These are phyloP conservation scores for Coilia nasus DNA, from an alignment of 2,797 vertebrate species.

Conservation along the genomic window DNA sequence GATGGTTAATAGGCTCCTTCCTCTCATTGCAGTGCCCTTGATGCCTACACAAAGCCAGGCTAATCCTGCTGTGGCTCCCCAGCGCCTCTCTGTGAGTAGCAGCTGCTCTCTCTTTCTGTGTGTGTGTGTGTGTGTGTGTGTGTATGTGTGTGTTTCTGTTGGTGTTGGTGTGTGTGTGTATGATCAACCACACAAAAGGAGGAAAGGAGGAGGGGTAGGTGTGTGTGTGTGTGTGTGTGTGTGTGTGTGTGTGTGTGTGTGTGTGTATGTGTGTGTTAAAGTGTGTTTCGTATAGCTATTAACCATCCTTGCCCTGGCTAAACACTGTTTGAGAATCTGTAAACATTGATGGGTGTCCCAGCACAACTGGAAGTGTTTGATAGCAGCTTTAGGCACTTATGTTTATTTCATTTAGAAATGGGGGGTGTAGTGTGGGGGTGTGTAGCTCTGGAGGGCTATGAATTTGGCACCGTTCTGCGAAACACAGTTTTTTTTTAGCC, in stretches of 20 bases:
- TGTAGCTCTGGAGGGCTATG: not conserved
- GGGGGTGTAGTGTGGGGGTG: slow-evolving; percentile 40
- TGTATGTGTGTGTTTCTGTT: slow-evolving; percentile 48
- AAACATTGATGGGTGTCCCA: slow-evolving; percentile 76
- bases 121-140: slow-evolving; percentile 61
- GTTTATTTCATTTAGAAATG: slow-evolving; percentile 54
- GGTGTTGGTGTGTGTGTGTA: not conserved
- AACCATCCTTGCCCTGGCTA: slow-evolving; percentile 70
- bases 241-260: slow-evolving; percentile 46
- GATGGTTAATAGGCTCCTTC: slow-evolving; percentile 35
- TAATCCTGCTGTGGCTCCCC: slow-evolving; percentile 82
- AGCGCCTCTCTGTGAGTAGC: slow-evolving; percentile 87
- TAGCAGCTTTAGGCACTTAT: slow-evolving; percentile 79
- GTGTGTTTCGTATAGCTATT: slow-evolving; percentile 79
- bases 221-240: slow-evolving; percentile 62
- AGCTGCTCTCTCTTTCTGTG: slow-evolving; percentile 66
- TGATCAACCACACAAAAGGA: too few species aligned
- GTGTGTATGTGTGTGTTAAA: not conserved
- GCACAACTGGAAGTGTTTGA: slow-evolving; percentile 77
- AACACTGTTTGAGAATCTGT: slow-evolving; percentile 76
- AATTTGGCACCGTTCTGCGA: not conserved
- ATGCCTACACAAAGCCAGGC: slow-evolving; percentile 82
- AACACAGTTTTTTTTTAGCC: not conserved
- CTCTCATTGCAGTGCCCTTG: slow-evolving; percentile 81
- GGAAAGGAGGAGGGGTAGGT: not conserved